A percentile compares a stretch with the other conserved stretches of the same genome.
Conservation (phyloP, 2,888 invertebrate species). For the Atrina japonica region DNA sequence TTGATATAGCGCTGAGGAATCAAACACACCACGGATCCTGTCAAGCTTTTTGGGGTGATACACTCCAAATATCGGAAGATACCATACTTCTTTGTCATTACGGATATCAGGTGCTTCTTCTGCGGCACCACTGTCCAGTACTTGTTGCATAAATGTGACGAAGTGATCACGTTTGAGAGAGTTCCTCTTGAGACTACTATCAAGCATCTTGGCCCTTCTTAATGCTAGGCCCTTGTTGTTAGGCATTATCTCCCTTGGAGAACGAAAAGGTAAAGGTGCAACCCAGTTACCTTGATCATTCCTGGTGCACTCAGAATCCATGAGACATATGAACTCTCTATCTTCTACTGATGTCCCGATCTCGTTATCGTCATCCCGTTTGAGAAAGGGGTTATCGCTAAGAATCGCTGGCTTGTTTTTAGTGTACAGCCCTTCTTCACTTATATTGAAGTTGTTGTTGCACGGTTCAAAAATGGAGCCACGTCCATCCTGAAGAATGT, state of each 20-base stretch:
- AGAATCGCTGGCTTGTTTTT: no score
- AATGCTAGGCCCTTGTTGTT: constrained; percentile 32
- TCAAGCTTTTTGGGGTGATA: constrained; percentile 53
- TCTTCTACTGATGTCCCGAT: constrained; percentile 39
- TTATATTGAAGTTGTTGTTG: no score
- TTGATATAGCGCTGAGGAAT: constrained; percentile 45
- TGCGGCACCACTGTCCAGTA: constrained; percentile 38
- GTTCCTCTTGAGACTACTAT: constrained; percentile 20
- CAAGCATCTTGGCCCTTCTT: constrained; percentile 13
- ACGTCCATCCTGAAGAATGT: no score
- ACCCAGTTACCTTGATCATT: constrained; percentile 26
- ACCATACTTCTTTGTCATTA: constrained; percentile 51
- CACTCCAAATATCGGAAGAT: constrained; percentile 52
- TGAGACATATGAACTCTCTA: constrained; percentile 33
- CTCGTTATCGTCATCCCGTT: no score
- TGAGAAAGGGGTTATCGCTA: no score
- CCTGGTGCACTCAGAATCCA: constrained; percentile 36
- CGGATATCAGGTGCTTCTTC: constrained; percentile 38
- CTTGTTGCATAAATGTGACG: constrained; percentile 34
- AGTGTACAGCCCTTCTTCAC: no score
- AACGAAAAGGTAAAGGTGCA: constrained; percentile 30
- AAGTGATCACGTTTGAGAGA: constrained; percentile 42
- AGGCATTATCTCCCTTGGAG: background rate
- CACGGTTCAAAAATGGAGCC: no score
- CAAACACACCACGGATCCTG: constrained; percentile 49